Base-by-base conservation (phyloP, 2,797 vertebrate genomes). In the Acridotheres tristis region DNA sequence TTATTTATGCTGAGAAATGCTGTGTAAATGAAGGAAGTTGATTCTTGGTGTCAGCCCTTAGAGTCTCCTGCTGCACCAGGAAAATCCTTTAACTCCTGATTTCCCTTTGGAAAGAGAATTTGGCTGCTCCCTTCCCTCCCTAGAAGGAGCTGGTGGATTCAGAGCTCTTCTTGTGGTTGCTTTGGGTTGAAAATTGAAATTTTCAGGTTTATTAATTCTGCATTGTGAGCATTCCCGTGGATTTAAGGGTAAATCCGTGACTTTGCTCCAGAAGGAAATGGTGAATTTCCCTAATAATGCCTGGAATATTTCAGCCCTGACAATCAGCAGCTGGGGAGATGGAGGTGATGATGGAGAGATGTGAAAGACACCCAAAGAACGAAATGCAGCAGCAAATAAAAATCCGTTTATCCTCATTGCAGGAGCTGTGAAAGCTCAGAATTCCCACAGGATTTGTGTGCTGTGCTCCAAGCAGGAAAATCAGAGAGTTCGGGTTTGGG, bases 401-500 rank as follows among this genome's bases (percentile, higher is more conserved):
- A 88, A 27, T 3, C 30, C 3, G 0, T 47, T 83, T 65, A 38
- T 10, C 42, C 42, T 4, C 25, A 13, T 16, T 16, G 20, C 66
- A 29, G 82, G 53, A 48, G 27, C 58, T 30, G 42, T 5, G 5
- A 40, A 25, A 53, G 26, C 53, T 20, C 9, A 8, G 32, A 36
- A 11, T 81, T 82, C 83, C 75, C 6, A 0, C 8, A 5, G 75
- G 71, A 40, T 85, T 63, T 72, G n/a, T 30, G 1, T 32, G 0
- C 8, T 0, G 0, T 22, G 4, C 77, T 75, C 73, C 10, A 2
- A 62, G 61, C 61, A 51, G 85, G 88, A 67, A 53, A 43, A 78
- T 36, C 1, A 0, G 18, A 13, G 38, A 8, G 30, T 10, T 11
- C 0, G 30, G 78, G 17, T 50, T 34, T 8, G 34, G 34, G 34